Conservation (phyloP, 2,797 vertebrate genomes). For the Scyliorhinus canicula region DNA sequence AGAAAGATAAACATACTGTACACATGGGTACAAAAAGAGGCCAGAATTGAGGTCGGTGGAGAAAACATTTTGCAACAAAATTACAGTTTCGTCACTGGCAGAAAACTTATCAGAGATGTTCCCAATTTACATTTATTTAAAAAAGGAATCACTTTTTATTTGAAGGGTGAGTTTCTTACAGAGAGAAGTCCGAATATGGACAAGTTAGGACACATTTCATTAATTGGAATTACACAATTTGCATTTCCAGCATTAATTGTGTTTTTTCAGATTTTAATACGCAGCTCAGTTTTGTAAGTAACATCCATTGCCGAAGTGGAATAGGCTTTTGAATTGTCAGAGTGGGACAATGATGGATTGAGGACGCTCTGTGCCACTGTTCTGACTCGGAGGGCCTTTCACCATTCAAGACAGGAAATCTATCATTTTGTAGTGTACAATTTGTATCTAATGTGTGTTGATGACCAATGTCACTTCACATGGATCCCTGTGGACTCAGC, state of each 20-base stretch:
- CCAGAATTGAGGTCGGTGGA: background rate
- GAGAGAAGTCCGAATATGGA: background rate
- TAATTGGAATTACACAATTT: background rate
- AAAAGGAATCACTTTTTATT: background rate
- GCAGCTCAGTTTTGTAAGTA: background rate
- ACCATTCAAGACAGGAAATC: conserved; percentile 20
- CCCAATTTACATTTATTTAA: background rate
- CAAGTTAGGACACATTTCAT: no score
- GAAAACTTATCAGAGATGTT: background rate
- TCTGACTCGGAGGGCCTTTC: background rate
- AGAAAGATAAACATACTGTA: background rate
- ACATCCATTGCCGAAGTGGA: background rate
- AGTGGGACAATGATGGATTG: conserved; percentile 23
- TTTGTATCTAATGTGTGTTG: conserved; percentile 34
- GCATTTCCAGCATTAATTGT: background rate
- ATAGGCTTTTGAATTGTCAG: background rate
- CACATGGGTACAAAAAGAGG: background rate
- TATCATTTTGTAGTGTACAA: background rate
- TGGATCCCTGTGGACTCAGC: background rate
- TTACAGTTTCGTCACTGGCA: background rate
- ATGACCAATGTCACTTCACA: conserved; percentile 12
- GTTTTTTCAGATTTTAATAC: background rate
- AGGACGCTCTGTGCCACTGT: background rate
- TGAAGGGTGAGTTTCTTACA: background rate
- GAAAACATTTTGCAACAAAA: background rate